Base-by-base conservation (phyloP, 2,797 vertebrate genomes). In the Anabas testudineus region DNA sequence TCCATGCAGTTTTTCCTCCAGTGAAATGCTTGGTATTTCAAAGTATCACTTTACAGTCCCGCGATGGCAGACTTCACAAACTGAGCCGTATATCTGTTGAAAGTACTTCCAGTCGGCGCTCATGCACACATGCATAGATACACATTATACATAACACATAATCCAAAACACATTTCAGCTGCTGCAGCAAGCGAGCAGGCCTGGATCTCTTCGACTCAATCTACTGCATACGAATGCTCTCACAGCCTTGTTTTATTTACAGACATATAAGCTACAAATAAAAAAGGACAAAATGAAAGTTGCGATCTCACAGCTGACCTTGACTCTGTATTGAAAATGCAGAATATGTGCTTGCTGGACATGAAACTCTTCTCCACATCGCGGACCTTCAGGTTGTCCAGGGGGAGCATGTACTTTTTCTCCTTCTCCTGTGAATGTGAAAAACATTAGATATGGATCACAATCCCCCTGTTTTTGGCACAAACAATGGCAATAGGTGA, bases 311-410 rank as follows among this genome's bases (percentile, higher is more conserved):
- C 12, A 7, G 56, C 91, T 83, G 83, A 91, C 88, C 94, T 93
- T 47, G 95, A 97, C 75, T 99, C 97, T 0, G 97, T 98, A 74
- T 99, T 99, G 88, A 99, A 99, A 89, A 99, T 95, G 42, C 96
- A 95, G 87, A 98, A 99, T 90, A 96, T 95, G 84, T 98, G 96
- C 87, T 99, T 97, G 95, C 96, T 97, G 88, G 90, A 95, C 90
- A 96, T 94, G 90, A 95, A 97, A 73, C 95, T 94, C 85, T 96
- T 97, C 89, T 97, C 96, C 82, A 97, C 95, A 61, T 97, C 96
- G 18, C 96, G 94, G 66, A 97, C 95, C 81, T 97, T 97, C 90
- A 97, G 91, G 92, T 97, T 97, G 91, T 97, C 96, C 91, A 97
- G 90, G 0, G 96, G 96, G 68, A 97, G 95, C 96, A 97, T 97